Evolutionary conservation across 2,113 vertebrate species (phyloP), one percentile per base, ranked within the genome.

Genomic region (Lipophrys pholis): DNA sequence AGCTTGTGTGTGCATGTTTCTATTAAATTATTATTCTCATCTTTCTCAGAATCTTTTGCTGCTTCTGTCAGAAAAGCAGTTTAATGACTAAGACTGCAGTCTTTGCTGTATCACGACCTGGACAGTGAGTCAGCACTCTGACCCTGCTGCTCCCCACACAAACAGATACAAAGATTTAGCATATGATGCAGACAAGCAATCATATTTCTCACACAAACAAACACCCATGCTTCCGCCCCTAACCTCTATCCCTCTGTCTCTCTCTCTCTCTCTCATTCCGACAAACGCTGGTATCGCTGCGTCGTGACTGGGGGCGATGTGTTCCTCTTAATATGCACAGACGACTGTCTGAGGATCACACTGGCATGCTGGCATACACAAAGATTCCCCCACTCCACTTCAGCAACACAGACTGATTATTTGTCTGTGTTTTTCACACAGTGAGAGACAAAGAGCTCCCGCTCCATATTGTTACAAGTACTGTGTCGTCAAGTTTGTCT

Each of bases 301-400:
- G 73, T 92, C 89, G 90, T 92, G 90, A 92, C 89, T 91, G 85
- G 86, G 75, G 76, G 89, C 69, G 76, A 84, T 60, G 87, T 66
- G 73, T 69, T 89, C 69, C 78, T 88, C 82, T 90, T 87, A 82
- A 87, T 85, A 87, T 90, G 86, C 86, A 82, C 68, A 87, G 86
- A 89, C 76, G 54, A 78, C 71, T 81, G 84, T 85, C 73, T 82
- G 87, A 88, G 75, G 59, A 80, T 84, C 78, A 78, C 78, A 75
- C 70, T 73, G 77, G 69, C 68, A 74, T 49, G 68, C 64, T 70
- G 82, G 59, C 65, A 69, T 1, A 55, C 16, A 68, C 56, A 69
- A 57, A 75, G 12, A 75, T 38, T 7, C 35, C 45, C 40, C 43
- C 63, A 65, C 53, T 78, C 41, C 17, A 63, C 45, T 78, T 78